Base-by-base conservation (phyloP, 1,140 invertebrate species). In the Cyphomyrmex costatus region DNA sequence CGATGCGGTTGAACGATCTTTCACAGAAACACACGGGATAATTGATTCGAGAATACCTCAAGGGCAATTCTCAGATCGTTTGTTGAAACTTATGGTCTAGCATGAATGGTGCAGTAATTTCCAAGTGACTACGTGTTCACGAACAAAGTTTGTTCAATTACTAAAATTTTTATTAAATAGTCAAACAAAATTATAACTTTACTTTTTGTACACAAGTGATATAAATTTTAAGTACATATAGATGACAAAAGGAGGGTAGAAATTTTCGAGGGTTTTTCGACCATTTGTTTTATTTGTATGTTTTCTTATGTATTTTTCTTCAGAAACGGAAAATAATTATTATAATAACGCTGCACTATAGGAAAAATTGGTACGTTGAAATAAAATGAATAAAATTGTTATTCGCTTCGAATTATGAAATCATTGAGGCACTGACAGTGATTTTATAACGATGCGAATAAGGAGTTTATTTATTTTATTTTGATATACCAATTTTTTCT, bases 1-100 rank as follows among this genome's bases (percentile, higher is more conserved):
- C 56, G 30, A 70, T 12, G 46, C 16, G 30, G 21, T 16, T 36
- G 77, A 80, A 51, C 16, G 49, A 85, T 84, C 71, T 58, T 63
- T 85, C 21, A 46, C 30, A 19, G 21, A 10, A 74, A 78, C 16
- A 42, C 12, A 73, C 16, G 30, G 4, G 30, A 65, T 85, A 79
- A 85, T 79, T 1, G 6, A 65, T 78, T 84, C n/a, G n/a, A 60
- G 1, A 63, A 77, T 78, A 16, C 16, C 16, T 53, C 16, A 42
- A 60, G 16, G 10, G 16, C 30, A 53, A 51, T 80, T 56, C 21
- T 24, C 33, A 49, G 3, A 51, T 2, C 4, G 19, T 10, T n/a
- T 14, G 2, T 30, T 56, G 8, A 42, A 51, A 63, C 4, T 60
- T 51, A 14, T 27, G 3, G 46, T 51, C 16, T 33, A 56, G 51